These are phyloP conservation scores for Erpobdella octoculata DNA, from an alignment of 2,888 invertebrate species.

Conservation along the genomic window DNA sequence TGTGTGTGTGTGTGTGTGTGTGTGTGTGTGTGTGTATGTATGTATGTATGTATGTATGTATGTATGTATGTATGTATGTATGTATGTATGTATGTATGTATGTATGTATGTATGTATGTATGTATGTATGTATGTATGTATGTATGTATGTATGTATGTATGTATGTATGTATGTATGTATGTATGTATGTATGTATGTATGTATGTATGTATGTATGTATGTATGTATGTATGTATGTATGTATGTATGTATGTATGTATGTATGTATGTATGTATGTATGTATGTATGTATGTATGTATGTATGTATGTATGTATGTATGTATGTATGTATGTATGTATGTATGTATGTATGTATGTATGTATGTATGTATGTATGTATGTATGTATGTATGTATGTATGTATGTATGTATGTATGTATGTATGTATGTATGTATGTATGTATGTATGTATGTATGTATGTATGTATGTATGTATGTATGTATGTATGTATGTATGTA, in stretches of 20 bases:
- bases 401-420: slow-evolving; percentile 18
- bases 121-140: slow-evolving; percentile 23
- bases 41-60: slow-evolving; percentile 18
- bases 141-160: slow-evolving; percentile 23
- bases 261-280: slow-evolving; percentile 18
- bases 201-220: slow-evolving; percentile 20
- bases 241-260: slow-evolving; percentile 1
- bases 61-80: slow-evolving; percentile 19
- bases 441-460: slow-evolving; percentile 15
- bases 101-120: slow-evolving; percentile 19
- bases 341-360: slow-evolving; percentile 20
- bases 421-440: slow-evolving; percentile 18
- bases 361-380: slow-evolving; percentile 18
- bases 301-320: slow-evolving; percentile 23
- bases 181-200: slow-evolving; percentile 20
- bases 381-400: slow-evolving; percentile 18
- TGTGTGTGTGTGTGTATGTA: slow-evolving; percentile 18
- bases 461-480: slow-evolving; percentile 1
- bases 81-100: slow-evolving; percentile 13
- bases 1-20: slow-evolving; percentile 1
- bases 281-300: slow-evolving; percentile 23
- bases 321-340: slow-evolving; percentile 23
- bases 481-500: slow-evolving; percentile 1
- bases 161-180: slow-evolving; percentile 20
- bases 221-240: slow-evolving; percentile 6